Conservation (phyloP, 2,113 vertebrate genomes). For the Tapirus terrestris region DNA sequence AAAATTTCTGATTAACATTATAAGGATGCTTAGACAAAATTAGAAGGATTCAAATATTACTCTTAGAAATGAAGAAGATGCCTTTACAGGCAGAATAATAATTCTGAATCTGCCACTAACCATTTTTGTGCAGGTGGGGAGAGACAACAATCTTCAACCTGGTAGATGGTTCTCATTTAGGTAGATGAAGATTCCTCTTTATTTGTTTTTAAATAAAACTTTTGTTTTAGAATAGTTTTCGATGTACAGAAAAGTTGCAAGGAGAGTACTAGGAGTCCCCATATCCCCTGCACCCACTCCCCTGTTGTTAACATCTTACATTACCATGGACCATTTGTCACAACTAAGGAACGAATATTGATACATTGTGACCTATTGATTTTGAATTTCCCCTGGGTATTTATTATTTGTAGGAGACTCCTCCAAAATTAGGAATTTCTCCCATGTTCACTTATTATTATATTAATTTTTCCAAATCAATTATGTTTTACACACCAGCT, state of each 20-base stretch:
- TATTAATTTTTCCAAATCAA: not conserved
- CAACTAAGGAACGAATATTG: not conserved
- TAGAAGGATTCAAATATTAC: not conserved
- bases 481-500: not conserved
- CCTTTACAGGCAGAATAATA: not conserved
- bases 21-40: not conserved
- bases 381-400: not conserved
- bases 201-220: not conserved
- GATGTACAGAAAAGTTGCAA: not conserved
- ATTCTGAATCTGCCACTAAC: not conserved
- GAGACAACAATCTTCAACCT: not conserved
- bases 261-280: not conserved
- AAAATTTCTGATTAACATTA: not conserved
- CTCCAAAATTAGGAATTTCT: not conserved
- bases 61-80: not conserved
- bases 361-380: not conserved
- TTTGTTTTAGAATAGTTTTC: constrained; percentile 7
- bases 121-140: not conserved
- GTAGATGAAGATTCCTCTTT: not conserved
- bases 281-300: no score
- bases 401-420: not conserved
- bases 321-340: not conserved
- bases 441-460: not conserved
- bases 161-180: not conserved
- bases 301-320: not conserved